Conservation (phyloP, 2,888 invertebrate genomes). For the Cosmia trapezina region DNA sequence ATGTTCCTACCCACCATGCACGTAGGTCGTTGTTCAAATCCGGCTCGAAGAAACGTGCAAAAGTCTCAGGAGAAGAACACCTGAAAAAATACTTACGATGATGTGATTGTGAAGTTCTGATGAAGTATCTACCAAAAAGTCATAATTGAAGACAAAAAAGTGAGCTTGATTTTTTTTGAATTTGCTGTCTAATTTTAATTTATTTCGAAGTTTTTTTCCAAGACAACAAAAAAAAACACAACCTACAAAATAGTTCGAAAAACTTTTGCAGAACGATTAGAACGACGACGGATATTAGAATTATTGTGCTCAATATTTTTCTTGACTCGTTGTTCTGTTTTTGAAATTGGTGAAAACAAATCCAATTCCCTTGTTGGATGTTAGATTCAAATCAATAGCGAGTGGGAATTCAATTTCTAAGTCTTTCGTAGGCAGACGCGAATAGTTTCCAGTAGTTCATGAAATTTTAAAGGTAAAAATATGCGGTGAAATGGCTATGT, state of each 20-base stretch:
- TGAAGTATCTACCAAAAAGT: background rate
- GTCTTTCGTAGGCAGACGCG: slow-evolving; percentile 60
- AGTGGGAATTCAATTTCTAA: slow-evolving; percentile 65
- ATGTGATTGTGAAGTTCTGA: background rate
- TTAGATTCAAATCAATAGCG: slow-evolving; percentile 66
- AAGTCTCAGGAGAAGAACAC: background rate
- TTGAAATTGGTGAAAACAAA: slow-evolving; percentile 62
- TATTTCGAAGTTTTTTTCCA: background rate
- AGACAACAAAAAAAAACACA: background rate
- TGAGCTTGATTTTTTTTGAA: background rate
- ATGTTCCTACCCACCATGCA: background rate
- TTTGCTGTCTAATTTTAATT: background rate
- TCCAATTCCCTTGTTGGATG: slow-evolving; percentile 61
- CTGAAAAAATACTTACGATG: background rate
- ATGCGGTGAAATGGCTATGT: slow-evolving; percentile 10
- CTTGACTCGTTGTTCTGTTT: slow-evolving; percentile 34
- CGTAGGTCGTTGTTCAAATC: background rate
- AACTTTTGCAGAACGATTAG: slow-evolving; percentile 27
- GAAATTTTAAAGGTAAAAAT: slow-evolving; percentile 43
- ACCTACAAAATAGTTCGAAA: slow-evolving; percentile 4
- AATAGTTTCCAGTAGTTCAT: slow-evolving; percentile 54
- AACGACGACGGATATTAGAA: slow-evolving; percentile 23
- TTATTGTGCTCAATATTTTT: slow-evolving; percentile 26
- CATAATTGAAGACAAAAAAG: background rate
- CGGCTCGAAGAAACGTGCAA: background rate